A percentile compares a stretch with the other conserved stretches of the same genome.
Conservation (phyloP, 1,140 invertebrate species). For the Drosophila novamexicana region DNA sequence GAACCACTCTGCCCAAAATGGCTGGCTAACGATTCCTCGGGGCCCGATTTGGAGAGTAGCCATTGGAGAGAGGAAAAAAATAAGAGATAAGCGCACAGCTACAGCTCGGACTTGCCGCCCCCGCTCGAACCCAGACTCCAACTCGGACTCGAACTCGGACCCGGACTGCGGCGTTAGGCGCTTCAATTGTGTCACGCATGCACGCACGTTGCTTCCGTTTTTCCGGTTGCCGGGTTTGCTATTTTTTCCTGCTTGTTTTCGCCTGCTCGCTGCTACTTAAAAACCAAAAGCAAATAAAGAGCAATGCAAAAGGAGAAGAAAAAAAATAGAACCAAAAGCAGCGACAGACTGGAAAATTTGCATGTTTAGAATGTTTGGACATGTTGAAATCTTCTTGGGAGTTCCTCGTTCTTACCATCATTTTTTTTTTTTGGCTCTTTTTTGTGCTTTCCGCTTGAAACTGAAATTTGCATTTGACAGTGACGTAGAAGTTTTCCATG, state of each 20-base stretch:
- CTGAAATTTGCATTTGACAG: constrained; percentile 76
- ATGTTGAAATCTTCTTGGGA: constrained; percentile 79
- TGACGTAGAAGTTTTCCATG: constrained; percentile 41
- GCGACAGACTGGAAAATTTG: constrained; percentile 83
- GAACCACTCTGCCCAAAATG: constrained; percentile 69
- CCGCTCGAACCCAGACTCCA: constrained; percentile 7
- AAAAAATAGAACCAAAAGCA: constrained; percentile 45
- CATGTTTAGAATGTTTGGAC: constrained; percentile 76
- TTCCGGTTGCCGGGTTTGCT: constrained; percentile 80
- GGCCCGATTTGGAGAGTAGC: constrained; percentile 60
- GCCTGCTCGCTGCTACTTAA: constrained; percentile 45
- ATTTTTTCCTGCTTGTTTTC: constrained; percentile 64
- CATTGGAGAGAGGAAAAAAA: constrained; percentile 15
- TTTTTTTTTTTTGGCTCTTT: constrained; percentile 19
- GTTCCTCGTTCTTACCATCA: constrained; percentile 45
- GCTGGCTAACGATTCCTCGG: constrained; percentile 76
- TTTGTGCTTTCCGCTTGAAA: constrained; percentile 52
- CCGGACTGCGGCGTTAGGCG: constrained; percentile 58
- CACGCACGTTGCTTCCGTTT: constrained; percentile 81
- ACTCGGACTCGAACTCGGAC: constrained; percentile 22
- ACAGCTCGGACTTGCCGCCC: constrained; percentile 19
- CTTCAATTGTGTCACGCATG: constrained; percentile 82
- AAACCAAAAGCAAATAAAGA: constrained; percentile 37
- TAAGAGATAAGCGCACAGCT: constrained; percentile 55
- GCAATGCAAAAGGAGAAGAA: constrained; percentile 14